Conservation (phyloP, 2,113 vertebrate genomes). For the Mola mola region DNA sequence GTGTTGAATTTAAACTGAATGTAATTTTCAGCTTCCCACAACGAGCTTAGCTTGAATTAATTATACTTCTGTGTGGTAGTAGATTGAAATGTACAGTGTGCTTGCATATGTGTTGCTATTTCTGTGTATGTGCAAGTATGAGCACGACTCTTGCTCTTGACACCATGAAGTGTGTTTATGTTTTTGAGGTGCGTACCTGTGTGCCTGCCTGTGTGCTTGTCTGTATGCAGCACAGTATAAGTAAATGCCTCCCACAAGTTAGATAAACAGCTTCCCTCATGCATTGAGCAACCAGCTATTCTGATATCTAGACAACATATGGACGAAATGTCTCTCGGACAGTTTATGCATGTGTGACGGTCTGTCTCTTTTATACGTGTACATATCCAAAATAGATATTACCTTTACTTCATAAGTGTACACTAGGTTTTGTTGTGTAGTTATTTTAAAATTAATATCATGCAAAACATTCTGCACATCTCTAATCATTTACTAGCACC, state of each 20-base stretch:
- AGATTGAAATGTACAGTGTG: conserved; percentile 8
- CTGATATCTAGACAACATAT: conserved; percentile 46
- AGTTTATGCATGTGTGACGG: too few relatives aligned
- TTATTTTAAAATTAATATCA: neutral
- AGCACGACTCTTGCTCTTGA: neutral
- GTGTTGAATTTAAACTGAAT: conserved; percentile 43
- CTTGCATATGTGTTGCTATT: neutral
- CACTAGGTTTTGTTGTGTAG: neutral
- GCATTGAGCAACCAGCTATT: conserved; percentile 68
- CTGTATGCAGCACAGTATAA: conserved; percentile 51
- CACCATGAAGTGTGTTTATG: conserved; percentile 9
- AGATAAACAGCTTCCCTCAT: conserved; percentile 65
- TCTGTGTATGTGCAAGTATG: neutral
- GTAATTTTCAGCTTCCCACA: conserved; percentile 41
- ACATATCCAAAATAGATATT: too few relatives aligned
- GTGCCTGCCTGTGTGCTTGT: conserved; percentile 10
- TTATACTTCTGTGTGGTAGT: conserved; percentile 42
- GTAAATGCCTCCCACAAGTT: conserved; percentile 69
- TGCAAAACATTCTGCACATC: neutral
- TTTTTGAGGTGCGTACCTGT: conserved; percentile 10
- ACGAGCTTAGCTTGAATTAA: conserved; percentile 50
- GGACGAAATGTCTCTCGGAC: conserved; percentile 27
- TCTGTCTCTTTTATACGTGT: too few relatives aligned
- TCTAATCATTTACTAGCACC: neutral
- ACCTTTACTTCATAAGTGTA: too few relatives aligned